Evolutionary conservation across 2,888 invertebrate species (phyloP).

Genomic region (Escarpia spicata): DNA sequence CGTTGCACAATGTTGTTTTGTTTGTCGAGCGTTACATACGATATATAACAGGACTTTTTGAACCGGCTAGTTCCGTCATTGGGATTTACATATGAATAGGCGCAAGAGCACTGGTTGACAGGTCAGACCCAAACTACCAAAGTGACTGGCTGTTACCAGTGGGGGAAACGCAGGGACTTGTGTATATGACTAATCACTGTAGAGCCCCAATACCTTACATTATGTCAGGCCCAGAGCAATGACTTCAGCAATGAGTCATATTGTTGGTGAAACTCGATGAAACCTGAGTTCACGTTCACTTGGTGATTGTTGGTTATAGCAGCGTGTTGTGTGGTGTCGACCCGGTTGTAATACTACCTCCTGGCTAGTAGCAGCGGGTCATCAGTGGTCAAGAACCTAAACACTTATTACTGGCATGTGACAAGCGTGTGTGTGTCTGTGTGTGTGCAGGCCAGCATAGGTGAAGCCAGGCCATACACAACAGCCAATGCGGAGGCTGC

Average conservation of each 20-base stretch:
- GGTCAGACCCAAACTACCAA: background rate
- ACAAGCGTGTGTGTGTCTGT: background rate
- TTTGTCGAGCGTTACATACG: background rate
- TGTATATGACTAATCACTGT: background rate
- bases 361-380: background rate
- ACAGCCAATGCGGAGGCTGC: background rate
- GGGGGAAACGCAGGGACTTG: background rate
- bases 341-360: background rate
- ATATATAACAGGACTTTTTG: background rate
- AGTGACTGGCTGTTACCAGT: background rate
- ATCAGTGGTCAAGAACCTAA: background rate
- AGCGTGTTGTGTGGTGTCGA: background rate
- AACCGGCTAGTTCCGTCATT: background rate
- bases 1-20: background rate
- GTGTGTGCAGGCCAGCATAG: background rate
- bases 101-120: background rate
- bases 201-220: background rate
- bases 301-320: background rate
- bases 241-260: background rate
- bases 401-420: background rate
- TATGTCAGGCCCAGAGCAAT: background rate
- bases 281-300: background rate
- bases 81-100: background rate
- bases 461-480: background rate
- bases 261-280: background rate